phyloP scores from a whole-genome alignment of 1,140 invertebrate species.

The Drosophila watanabei region DNA sequence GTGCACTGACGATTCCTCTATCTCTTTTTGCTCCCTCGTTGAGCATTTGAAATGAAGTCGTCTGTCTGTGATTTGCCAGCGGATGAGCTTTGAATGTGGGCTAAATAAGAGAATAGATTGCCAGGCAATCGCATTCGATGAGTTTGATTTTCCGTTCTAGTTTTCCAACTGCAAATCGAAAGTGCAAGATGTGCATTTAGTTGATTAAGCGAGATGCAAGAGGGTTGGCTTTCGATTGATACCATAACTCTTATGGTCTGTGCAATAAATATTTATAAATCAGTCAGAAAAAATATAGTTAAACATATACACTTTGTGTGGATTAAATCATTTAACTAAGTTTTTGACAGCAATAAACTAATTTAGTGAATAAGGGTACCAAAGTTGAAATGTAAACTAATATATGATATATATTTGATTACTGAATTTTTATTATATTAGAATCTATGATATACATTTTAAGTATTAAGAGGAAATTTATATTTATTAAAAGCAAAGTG shows the following conservation, averaged over 20 bases:
- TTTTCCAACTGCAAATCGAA: constrained; percentile 10
- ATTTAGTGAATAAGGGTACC: too few species aligned
- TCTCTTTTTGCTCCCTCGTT: background rate
- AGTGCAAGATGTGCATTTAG: constrained; percentile 23
- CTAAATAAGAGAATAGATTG: constrained; percentile 44
- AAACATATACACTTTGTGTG: background rate
- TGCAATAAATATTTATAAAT: background rate
- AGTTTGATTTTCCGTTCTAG: constrained; percentile 22
- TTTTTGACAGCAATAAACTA: background rate
- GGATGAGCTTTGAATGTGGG: constrained; percentile 46
- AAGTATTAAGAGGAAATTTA: background rate
- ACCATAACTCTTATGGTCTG: background rate
- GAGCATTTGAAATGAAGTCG: constrained; percentile 39
- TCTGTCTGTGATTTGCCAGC: constrained; percentile 45
- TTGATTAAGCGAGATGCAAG: constrained; percentile 26
- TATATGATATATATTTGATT: background rate
- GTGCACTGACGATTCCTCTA: background rate
- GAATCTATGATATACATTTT: background rate
- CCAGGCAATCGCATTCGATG: constrained; percentile 39
- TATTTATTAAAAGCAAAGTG: background rate
- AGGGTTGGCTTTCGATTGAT: background rate
- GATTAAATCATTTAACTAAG: background rate
- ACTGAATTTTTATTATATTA: too few species aligned
- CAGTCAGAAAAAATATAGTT: background rate
- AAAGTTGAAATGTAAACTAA: background rate